phyloP scores from a whole-genome alignment of 2,113 vertebrate species.

The Opisthocomus hoazin region DNA sequence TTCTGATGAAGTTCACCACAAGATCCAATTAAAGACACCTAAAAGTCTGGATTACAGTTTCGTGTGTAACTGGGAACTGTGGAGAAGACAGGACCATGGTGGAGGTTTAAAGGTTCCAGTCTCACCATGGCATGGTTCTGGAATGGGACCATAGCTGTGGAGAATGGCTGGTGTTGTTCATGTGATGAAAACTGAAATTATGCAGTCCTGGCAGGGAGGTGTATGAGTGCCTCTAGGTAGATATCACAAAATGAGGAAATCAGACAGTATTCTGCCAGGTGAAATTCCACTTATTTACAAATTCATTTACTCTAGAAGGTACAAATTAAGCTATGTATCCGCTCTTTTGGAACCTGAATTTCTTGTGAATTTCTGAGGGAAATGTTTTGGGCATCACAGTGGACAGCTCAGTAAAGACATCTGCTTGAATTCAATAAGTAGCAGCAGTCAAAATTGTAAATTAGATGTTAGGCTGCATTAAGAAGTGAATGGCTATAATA shows the following conservation, averaged over 20 bases:
- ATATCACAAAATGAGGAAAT: background rate
- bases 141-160: background rate
- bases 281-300: background rate
- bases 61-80: background rate
- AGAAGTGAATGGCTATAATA: conserved; percentile 19
- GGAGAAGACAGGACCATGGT: background rate
- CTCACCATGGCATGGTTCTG: background rate
- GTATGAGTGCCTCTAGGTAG: background rate
- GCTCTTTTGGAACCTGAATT: background rate
- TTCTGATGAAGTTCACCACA: background rate
- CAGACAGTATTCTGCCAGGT: background rate
- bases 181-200: background rate
- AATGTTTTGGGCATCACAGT: background rate
- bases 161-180: background rate
- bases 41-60: background rate
- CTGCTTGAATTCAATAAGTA: conserved; percentile 44
- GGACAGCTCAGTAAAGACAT: conserved; percentile 39
- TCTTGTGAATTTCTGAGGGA: background rate
- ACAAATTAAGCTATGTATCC: background rate
- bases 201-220: background rate
- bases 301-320: background rate
- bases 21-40: background rate
- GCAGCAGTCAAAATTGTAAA: conserved; percentile 50
- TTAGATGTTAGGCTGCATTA: conserved; percentile 54
- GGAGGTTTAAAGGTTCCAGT: background rate